These are phyloP conservation scores for Chalcosyrphus nemorum DNA, from an alignment of 2,888 invertebrate genomes.

Conservation along the genomic window DNA sequence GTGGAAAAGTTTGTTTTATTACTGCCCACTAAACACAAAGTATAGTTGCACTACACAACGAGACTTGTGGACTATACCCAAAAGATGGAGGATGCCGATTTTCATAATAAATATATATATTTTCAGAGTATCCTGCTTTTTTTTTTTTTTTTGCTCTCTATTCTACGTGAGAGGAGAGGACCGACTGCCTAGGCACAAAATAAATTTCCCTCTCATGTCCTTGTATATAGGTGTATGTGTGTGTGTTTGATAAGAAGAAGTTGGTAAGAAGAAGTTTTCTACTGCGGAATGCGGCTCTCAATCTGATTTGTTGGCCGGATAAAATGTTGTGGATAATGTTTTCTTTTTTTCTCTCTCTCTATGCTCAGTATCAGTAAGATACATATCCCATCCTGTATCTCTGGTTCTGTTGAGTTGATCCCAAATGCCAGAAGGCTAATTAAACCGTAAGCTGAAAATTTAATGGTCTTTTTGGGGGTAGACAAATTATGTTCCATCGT, in stretches of 20 bases:
- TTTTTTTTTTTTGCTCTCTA: no score
- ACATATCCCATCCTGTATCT: conserved; percentile 31
- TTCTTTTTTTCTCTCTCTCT: conserved; percentile 1
- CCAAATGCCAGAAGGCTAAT: conserved; percentile 71
- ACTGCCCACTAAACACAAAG: conserved; percentile 62
- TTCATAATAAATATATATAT: conserved; percentile 68
- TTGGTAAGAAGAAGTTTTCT: conserved; percentile 45
- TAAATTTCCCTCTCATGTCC: neutral
- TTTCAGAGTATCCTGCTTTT: conserved; percentile 50
- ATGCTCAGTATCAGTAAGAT: conserved; percentile 11
- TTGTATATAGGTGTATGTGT: neutral
- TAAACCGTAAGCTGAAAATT: conserved; percentile 71
- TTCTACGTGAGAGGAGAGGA: neutral
- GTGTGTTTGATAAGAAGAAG: conserved; percentile 34
- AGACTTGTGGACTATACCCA: neutral
- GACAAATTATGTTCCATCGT: conserved; percentile 61
- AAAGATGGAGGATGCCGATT: conserved; percentile 52
- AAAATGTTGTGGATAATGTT: conserved; percentile 46
- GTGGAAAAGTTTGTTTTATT: conserved; percentile 72
- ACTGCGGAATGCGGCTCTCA: conserved; percentile 49
- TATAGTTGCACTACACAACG: conserved; percentile 30
- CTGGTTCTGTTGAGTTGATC: conserved; percentile 54
- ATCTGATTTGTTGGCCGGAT: conserved; percentile 61
- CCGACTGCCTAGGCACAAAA: neutral
- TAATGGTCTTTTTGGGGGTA: conserved; percentile 66